Base-by-base conservation (phyloP, 23 tunicate genomes). In the Trididemnum nubilum region DNA sequence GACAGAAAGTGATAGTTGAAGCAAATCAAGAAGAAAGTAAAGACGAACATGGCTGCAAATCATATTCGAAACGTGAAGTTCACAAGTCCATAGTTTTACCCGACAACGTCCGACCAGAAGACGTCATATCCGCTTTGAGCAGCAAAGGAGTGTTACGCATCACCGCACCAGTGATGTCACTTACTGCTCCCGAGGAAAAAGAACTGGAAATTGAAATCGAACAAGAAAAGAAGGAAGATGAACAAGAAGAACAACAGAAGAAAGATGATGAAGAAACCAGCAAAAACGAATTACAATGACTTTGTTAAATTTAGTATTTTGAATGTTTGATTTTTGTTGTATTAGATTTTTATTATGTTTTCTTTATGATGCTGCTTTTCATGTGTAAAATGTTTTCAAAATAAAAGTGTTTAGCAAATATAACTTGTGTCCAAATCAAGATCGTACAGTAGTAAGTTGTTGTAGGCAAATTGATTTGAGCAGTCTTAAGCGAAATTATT, bases 11-110 rank as follows among this genome's bases (percentile, higher is more conserved):
- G 7, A 5, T 58, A 23, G 50, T 78, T 22, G 82, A 78, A 51
- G 82, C 82, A 33, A 51, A 9, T 3, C 29, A 29, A 36, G 82
- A 78, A 54, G 71, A 58, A 51, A 52, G 35, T 31, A 29, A 34
- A 2, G 82, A 78, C 1, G 50, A 31, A 30, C 39, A 78, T 2
- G 82, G 50, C 19, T 31, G 1, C 50, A 24, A 78, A 60, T 78
- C 82, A 1, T 80, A 80, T 66, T 65, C 84, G 3, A 65, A 64
- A 1, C 59, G 61, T 0, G 35, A 80, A 34, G 65, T 37, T 30
- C 84, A 80, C 29, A 27, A 49, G 15, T 64, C 75, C n/a, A 34
- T 80, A 4, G 84, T 64, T 26, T 65, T 80, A 60, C 84, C 84
- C 18, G 75, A 64, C 12, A 65, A 64, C 36, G 84, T 80, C 34